These are phyloP conservation scores for Nemopilema nomurai DNA, from an alignment of 30 jellyfish, hydroid and myxozoan species.

Conservation along the genomic window DNA sequence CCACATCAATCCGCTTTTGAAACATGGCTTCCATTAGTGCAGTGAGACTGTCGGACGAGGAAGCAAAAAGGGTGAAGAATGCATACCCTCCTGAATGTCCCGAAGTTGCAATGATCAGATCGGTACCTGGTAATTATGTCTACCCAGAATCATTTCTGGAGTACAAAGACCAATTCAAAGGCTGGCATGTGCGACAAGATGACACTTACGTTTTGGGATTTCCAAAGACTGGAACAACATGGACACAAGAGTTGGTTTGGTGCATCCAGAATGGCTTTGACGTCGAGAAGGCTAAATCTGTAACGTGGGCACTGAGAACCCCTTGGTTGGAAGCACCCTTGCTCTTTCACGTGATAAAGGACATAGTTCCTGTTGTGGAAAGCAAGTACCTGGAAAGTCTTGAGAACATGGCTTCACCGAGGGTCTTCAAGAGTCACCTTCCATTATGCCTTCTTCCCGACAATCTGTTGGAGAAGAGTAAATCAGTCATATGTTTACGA, in stretches of 20 bases:
- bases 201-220: constrained; percentile 18
- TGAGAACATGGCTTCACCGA: constrained; percentile 1
- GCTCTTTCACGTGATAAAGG: neutral
- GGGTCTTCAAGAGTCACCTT: neutral
- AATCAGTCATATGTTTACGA: constrained; percentile 15
- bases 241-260: constrained; percentile 55
- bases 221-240: constrained; percentile 57
- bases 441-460: constrained; percentile 16
- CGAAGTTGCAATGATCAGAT: no score
- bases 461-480: neutral
- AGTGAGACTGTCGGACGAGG: no score
- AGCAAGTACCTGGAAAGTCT: no score
- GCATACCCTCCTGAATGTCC: no score
- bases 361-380: no score
- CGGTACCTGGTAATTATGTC: neutral
- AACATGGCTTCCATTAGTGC: no score
- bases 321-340: neutral
- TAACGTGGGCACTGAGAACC: neutral
- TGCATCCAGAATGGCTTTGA: constrained; percentile 26
- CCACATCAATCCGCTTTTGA: no score
- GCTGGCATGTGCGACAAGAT: constrained; percentile 8
- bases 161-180: neutral
- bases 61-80: no score
- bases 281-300: neutral
- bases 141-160: neutral